Base-by-base conservation (phyloP, 2,113 vertebrate genomes). In the Labeo catla region DNA sequence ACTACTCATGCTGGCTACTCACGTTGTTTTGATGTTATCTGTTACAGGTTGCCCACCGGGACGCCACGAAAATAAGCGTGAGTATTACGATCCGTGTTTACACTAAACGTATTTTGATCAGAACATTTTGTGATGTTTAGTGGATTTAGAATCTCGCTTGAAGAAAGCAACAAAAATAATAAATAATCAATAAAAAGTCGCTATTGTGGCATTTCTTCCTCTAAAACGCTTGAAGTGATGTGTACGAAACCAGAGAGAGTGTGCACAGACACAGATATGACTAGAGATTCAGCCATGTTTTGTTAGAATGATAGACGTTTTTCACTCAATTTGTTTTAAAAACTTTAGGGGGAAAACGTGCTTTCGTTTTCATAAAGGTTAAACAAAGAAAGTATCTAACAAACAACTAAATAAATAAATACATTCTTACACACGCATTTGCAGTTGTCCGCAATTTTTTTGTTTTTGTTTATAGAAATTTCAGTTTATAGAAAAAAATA, bases 11-110 rank as follows among this genome's bases (percentile, higher is more conserved):
- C 13, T 50, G 36, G 10, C 57, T 63, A 8, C 6, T 82, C 6
- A 82, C 54, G 86, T 52, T 90, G 52, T 78, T 73, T 65, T 13
- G 84, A 68, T 83, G 54, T 93, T 90, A 94, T 81, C 92, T 66
- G 77, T 94, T 95, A 65, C 91, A 99, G 97, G 96, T 95, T 84
- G 90, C 86, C 88, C 85, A 94, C 52, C 96, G 95, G 91, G 97
- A 97, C 88, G 97, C 96, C 86, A 97, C 97, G 57, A 99, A 99
- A 94, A 99, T 99, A 93, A 99, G 97, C 28, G 97, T 99, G 96
- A 98, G 97, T 98, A 15, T 72, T 4, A 15, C 5, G 45, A 16
- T 49, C 1, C 13, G 12, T 43, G 13, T 36, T 73, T 36, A 78
- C n/a, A 21, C 16, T 59, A 21, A 28, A 13, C 50, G n/a, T 54